These are phyloP conservation scores for Notolepis coatsorum DNA, from an alignment of 2,797 vertebrate species.

Conservation along the genomic window DNA sequence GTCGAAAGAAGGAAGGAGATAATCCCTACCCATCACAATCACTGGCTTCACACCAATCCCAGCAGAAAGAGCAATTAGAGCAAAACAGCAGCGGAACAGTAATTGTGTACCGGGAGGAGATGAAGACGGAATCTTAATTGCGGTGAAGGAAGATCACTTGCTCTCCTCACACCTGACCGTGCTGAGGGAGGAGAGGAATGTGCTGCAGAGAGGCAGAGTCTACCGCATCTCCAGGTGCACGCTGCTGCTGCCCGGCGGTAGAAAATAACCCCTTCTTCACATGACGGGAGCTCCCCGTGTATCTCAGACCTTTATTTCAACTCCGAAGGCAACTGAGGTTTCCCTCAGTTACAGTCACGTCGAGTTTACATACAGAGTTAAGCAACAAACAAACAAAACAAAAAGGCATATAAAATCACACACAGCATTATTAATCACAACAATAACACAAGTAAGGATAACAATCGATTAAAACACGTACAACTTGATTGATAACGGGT, in stretches of 20 bases:
- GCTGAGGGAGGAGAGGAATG: conserved; percentile 73
- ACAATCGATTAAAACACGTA: no score
- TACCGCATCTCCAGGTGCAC: conserved; percentile 90
- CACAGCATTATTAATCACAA: background rate
- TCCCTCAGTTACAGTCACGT: no score
- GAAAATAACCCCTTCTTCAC: conserved; percentile 89
- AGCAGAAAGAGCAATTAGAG: conserved; percentile 97
- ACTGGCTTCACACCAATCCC: conserved; percentile 96
- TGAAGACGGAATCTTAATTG: conserved; percentile 95
- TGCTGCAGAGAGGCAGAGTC: conserved; percentile 82
- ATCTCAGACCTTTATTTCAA: no score
- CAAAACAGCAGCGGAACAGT: conserved; percentile 91
- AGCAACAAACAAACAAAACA: background rate
- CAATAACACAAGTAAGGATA: no score
- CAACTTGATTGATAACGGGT: no score
- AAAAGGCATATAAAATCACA: no score
- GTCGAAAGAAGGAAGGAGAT: conserved; percentile 90
- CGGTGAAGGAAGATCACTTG: conserved; percentile 90
- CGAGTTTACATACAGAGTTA: no score
- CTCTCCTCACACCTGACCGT: conserved; percentile 90
- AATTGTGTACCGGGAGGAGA: conserved; percentile 95
- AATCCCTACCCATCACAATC: conserved; percentile 96
- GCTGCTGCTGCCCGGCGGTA: no score
- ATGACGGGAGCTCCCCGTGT: conserved; percentile 76
- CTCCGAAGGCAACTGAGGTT: background rate